phyloP scores from a whole-genome alignment of 2,797 vertebrate genomes.

The Danio aesculapii region DNA sequence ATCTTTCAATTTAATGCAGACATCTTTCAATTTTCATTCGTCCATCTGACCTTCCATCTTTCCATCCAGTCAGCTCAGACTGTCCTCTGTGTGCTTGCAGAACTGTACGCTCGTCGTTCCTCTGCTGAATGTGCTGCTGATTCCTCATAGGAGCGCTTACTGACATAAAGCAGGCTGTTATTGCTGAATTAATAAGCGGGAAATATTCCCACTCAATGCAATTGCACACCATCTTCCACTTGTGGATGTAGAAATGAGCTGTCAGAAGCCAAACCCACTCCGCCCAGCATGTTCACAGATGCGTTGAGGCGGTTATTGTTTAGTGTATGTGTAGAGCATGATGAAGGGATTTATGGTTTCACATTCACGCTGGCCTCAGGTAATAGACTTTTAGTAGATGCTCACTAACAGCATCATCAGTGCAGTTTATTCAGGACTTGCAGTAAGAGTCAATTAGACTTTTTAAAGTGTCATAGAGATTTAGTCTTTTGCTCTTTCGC shows the following conservation, averaged over 20 bases:
- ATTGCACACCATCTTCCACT: not conserved
- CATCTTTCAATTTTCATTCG: too few relatives aligned
- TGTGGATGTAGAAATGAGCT: not conserved
- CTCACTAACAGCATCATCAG: not conserved
- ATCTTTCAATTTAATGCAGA: too few relatives aligned
- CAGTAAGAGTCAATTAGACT: not conserved
- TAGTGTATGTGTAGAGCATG: not conserved
- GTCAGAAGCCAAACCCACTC: not conserved
- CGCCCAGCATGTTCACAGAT: constrained; percentile 9
- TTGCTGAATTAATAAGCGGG: constrained; percentile 18
- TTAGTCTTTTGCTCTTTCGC: too few relatives aligned
- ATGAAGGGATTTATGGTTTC: not conserved
- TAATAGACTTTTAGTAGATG: not conserved
- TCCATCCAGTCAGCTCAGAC: not conserved
- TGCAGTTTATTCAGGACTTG: not conserved
- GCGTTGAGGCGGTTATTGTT: constrained; percentile 20
- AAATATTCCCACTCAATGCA: constrained; percentile 30
- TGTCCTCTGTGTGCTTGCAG: not conserved
- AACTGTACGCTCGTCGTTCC: not conserved
- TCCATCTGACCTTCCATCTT: too few relatives aligned
- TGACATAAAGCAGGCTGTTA: constrained; percentile 15
- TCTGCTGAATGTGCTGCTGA: not conserved
- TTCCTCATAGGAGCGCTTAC: constrained; percentile 23
- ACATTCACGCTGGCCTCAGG: not conserved
- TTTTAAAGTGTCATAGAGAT: too few relatives aligned